These are phyloP conservation scores for Callyntrura sp. DNA, from an alignment of 2,888 invertebrate genomes.

Conservation along the genomic window DNA sequence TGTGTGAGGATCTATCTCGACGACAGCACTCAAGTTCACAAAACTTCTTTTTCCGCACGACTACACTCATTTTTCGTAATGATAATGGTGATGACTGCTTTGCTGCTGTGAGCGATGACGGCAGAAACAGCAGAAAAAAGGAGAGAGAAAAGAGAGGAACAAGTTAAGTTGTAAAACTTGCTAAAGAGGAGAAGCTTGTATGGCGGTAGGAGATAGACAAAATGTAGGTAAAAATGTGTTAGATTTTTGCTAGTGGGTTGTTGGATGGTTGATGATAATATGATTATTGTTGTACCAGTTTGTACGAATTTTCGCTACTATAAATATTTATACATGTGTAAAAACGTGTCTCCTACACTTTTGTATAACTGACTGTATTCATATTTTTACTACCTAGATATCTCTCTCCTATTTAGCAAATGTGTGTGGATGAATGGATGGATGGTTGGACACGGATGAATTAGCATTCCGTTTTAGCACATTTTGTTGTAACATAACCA, in stretches of 20 bases:
- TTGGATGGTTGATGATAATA: slow-evolving; percentile 54
- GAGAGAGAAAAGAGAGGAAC: slow-evolving; percentile 25
- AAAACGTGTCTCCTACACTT: no score
- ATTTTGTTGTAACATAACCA: slow-evolving; percentile 42
- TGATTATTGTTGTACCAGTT: slow-evolving; percentile 56
- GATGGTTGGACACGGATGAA: slow-evolving; percentile 60
- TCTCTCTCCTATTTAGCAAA: no score
- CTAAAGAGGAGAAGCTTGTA: background rate
- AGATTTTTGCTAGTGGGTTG: slow-evolving; percentile 25
- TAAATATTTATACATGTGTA: no score
- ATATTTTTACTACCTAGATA: no score
- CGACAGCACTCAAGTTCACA: slow-evolving; percentile 52
- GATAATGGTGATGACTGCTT: slow-evolving; percentile 67
- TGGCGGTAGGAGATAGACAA: background rate
- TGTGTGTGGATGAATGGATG: no score
- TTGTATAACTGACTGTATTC: no score
- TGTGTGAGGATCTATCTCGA: no score
- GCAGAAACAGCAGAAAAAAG: no score
- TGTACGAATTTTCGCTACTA: background rate
- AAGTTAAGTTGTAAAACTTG: no score
- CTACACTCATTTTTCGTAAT: slow-evolving; percentile 75
- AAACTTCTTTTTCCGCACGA: slow-evolving; percentile 76
- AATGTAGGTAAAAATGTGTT: no score
- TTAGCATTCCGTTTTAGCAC: slow-evolving; percentile 57
- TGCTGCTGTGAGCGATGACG: slow-evolving; percentile 53